Evolutionary conservation across 2,888 invertebrate genomes (phyloP).

Genomic region (Metacarcinus magister): DNA sequence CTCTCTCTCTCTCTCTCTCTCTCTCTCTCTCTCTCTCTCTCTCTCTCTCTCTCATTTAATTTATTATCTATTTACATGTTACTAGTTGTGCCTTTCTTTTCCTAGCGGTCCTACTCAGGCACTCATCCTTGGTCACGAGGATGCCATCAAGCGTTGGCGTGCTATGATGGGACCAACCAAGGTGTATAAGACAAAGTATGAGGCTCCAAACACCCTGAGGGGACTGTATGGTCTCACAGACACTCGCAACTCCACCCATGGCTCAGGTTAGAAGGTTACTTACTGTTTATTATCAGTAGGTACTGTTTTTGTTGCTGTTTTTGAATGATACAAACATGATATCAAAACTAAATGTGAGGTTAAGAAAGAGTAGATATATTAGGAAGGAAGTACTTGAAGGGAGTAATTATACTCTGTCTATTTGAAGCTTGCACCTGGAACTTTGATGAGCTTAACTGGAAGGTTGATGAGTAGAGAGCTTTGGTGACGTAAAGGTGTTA

Average conservation of each 20-base stretch:
- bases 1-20: too few species aligned
- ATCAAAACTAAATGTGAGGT: background rate
- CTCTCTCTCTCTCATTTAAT: background rate
- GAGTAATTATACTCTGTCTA: too few species aligned
- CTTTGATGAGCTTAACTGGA: too few species aligned
- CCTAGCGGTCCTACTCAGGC: constrained; percentile 87
- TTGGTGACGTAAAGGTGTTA: too few species aligned
- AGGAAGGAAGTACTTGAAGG: background rate
- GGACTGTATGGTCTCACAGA: constrained; percentile 95
- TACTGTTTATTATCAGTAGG: background rate
- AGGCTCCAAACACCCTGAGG: constrained; percentile 91
- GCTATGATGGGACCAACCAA: constrained; percentile 95
- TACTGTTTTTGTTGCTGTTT: background rate
- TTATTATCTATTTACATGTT: too few species aligned
- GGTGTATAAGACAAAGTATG: constrained; percentile 91
- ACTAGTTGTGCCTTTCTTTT: background rate
- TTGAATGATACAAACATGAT: background rate
- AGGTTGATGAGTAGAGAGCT: too few species aligned
- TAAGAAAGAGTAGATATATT: background rate
- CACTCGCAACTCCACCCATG: constrained; percentile 97
- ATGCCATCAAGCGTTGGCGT: constrained; percentile 93
- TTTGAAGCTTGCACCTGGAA: too few species aligned
- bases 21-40: too few species aligned
- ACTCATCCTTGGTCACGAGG: constrained; percentile 90
- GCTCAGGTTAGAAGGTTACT: constrained; percentile 87